Base-by-base conservation (phyloP, 1,140 invertebrate species). In the Aphidius gifuensis region DNA sequence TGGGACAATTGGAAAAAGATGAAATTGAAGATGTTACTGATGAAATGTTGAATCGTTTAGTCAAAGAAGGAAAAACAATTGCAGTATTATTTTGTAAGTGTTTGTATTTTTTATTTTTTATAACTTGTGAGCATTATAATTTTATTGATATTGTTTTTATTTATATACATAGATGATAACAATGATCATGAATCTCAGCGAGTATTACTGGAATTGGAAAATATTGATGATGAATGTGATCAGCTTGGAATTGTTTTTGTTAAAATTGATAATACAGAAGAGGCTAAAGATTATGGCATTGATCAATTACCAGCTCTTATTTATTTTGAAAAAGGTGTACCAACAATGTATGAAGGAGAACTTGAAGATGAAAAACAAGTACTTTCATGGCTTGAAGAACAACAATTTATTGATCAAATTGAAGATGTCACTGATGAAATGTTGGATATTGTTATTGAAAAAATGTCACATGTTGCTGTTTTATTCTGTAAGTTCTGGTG, bases 21-120 rank as follows among this genome's bases (percentile, higher is more conserved):
- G 93, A 96, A 85, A 96, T 96, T 70, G 94, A 97, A 84, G 93
- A 96, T 81, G 89, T 97, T 44, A 95, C 92, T 48, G 93, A 94
- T 79, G 92, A 94, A 82, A 95, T 96, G 91, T 83, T 96, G 56
- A 93, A 96, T 71, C 88, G 89, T 73, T 84, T 96, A 54, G 89
- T 96, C 60, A 92, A 92, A 71, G 91, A 94, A 74, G 89, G 91
- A 59, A 92, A 93, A 79, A 92, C 90, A 64, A 83, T 97, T 64
- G 93, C 93, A 58, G 94, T 96, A 62, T 83, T 97, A 47, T 96
- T 97, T 77, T 96, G 94, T 96, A 88, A 88, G 89, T 85, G 66
- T 57, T 21, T 53, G 2, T 39, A 42, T 32, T 47, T n/a, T 57
- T 9, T 39, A 42, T 32, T 47, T n/a, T 57, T 9, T 6, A 56